Evolutionary conservation across 2,797 vertebrate species (phyloP), one percentile per base, ranked within the genome.

Genomic region (Buphagus erythrorhynchus): DNA sequence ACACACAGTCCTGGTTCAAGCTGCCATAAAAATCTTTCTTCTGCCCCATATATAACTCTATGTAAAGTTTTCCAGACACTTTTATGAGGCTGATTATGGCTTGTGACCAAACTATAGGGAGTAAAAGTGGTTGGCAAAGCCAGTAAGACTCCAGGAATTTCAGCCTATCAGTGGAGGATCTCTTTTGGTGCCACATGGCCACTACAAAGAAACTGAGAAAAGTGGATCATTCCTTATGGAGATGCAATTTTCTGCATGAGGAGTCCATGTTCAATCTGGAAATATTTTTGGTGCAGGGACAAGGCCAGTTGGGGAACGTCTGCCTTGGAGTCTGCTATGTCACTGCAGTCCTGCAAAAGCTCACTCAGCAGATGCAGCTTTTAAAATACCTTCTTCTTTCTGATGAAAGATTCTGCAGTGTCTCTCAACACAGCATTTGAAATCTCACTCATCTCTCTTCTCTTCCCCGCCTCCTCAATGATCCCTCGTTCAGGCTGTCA

Each of bases 301-400:
- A 73, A 74, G 58, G 5, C 35, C 17, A 17, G 3, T 7, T 84
- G 62, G 54, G 28, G 83, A 88, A 78, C 48, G 74, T 66, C 6
- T 4, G 4, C 51, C 31, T 68, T 0, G 0, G 49, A 61, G 42
- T 10, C 31, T 55, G 31, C 73, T 61, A 2, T 5, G 15, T 40
- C 9, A 3, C 48, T 3, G 20, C 48, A 21, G 65, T 19, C 59
- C 92, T 93, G 86, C 62, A 72, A 86, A 92, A 33, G n/a, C 57
- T 96, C 93, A 91, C 57, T 96, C 94, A 91, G 55, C 16, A 0
- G 65, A 91, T n/a, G 54, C 52, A 54, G 86, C 66, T 86, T 96
- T 94, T 62, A 74, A 91, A 87, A 88, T 81, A 36, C 49, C 72
- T 86, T 90, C 76, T 68, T 20, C 57, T 82, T 91, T 49, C 46